Evolutionary conservation across 1,140 invertebrate species (phyloP).

Genomic region (Macrobrachium nipponense): DNA sequence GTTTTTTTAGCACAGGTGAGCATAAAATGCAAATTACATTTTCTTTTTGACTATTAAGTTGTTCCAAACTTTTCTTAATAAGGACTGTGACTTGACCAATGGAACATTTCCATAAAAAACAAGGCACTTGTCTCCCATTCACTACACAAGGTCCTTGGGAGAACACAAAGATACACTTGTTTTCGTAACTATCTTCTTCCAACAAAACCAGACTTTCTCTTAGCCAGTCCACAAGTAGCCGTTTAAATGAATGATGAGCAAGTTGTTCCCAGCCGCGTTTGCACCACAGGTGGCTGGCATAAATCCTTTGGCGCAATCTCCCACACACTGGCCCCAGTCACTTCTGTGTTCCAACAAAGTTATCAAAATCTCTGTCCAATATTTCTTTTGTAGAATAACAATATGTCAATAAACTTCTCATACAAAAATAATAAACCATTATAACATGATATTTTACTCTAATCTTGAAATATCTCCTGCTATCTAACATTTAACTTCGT

Average conservation of each 20-base stretch:
- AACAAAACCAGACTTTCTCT: background rate
- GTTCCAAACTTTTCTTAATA: no score
- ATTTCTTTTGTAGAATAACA: conserved; percentile 60
- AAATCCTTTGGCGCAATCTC: conserved; percentile 38
- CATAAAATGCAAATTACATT: no score
- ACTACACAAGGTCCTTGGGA: conserved; percentile 13
- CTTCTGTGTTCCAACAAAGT: conserved; percentile 57
- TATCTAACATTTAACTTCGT: conserved; percentile 61
- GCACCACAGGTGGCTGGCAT: conserved; percentile 57
- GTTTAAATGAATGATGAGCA: conserved; percentile 56
- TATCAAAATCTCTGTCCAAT: conserved; percentile 40
- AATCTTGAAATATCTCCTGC: conserved; percentile 56
- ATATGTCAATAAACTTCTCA: conserved; percentile 61
- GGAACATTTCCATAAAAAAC: no score
- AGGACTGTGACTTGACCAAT: no score
- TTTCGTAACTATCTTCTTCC: background rate
- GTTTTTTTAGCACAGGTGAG: no score
- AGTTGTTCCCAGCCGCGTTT: conserved; percentile 61
- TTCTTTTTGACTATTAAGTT: no score
- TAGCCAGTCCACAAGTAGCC: conserved; percentile 55
- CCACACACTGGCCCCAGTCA: conserved; percentile 49
- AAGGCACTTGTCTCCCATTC: no score
- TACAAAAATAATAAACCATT: conserved; percentile 63
- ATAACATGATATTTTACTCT: conserved; percentile 60
- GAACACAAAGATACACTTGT: conserved; percentile 19